Percentiles rank a stretch among this genome's conserved stretches.
phyloP scores from a whole-genome alignment of 1,140 invertebrate genomes.

The Papilio machaon region DNA sequence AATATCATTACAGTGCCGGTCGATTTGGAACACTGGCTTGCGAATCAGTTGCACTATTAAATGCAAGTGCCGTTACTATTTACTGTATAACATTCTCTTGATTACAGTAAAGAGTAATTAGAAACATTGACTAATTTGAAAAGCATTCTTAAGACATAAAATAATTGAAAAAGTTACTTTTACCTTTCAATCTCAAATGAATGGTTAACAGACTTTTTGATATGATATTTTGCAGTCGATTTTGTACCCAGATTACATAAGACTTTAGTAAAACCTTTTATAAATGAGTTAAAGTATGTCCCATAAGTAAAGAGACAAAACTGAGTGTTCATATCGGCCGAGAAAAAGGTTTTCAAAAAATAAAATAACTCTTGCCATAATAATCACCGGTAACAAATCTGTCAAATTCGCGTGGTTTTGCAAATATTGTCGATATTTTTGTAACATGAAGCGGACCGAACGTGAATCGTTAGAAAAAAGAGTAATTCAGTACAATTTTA shows the following conservation, averaged over 20 bases:
- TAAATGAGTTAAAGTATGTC: too few species aligned
- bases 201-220: neutral
- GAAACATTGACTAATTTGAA: neutral
- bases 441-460: too few species aligned
- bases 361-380: too few species aligned
- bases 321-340: too few species aligned
- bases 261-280: neutral
- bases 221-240: neutral
- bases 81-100: neutral
- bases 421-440: too few species aligned
- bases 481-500: too few species aligned
- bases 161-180: neutral
- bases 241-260: neutral
- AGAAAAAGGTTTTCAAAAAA: too few species aligned
- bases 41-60: constrained; percentile 17
- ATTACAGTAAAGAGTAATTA: neutral
- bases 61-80: constrained; percentile 12
- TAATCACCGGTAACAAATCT: too few species aligned
- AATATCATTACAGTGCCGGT: constrained; percentile 20
- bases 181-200: neutral
- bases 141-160: neutral
- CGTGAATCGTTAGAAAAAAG: too few species aligned
- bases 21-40: constrained; percentile 17
- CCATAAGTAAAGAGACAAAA: too few species aligned
- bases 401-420: too few species aligned